Evolutionary conservation across 2,113 vertebrate species (phyloP), one percentile per base, ranked within the genome.

Genomic region (Chamaetylas fuelleborni): DNA sequence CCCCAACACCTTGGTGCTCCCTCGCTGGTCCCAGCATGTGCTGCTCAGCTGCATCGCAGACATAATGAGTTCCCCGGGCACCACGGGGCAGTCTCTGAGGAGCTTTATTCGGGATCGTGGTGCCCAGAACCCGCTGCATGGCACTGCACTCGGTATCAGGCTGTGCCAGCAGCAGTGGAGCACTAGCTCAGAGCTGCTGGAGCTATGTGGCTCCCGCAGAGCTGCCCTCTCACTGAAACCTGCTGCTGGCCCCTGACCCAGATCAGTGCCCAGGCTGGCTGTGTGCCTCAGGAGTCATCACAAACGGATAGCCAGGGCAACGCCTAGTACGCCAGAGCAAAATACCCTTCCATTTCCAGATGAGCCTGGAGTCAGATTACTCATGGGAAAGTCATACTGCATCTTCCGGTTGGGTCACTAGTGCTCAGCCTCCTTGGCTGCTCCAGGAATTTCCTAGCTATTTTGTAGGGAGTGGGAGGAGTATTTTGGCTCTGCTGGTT

Each of bases 201-300:
- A 5, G 12, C 40, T 0, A 1, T 19, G 13, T 15, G 62, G 14
- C 2, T 64, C 19, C 34, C 24, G 33, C 23, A 51, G 47, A 20
- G 33, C 36, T 42, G 19, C 33, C 11, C 17, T 33, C 12, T 11
- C 34, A 11, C 28, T 11, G 19, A 25, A 36, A 43, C 16, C 5
- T 24, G 7, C 2, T 2, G 1, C 66, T 29, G 16, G 19, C 14
- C 42, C 17, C 33, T 19, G 28, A 34, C 19, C 17, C n/a, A n/a
- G n/a, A n/a, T n/a, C n/a, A n/a, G n/a, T n/a, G n/a, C n/a, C n/a
- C 65, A 81, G 67, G 24, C 22, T 4, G 4, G 26, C 28, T 7
- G 14, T 4, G 3, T n/a, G 65, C 57, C 36, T 77, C 38, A 4
- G 0, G 0, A 18, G 9, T 6, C 33, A 29, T 0, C 0, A 1